These are phyloP conservation scores for Pterocles orientalis DNA, from an alignment of 2,113 vertebrate genomes.

Conservation along the genomic window DNA sequence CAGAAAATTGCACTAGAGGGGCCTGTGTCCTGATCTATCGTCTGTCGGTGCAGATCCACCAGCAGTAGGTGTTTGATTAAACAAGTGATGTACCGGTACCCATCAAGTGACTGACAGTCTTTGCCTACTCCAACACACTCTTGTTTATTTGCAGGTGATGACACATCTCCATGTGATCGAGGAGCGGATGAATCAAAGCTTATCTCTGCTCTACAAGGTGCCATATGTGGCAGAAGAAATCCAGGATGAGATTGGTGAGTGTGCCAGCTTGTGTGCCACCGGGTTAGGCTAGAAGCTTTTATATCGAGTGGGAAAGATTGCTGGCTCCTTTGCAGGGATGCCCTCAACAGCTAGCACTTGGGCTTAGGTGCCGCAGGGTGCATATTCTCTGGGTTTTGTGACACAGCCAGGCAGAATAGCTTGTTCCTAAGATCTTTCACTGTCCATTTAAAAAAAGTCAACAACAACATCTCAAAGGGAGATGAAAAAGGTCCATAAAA, in stretches of 20 bases:
- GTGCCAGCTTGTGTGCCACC: not conserved
- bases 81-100: not conserved
- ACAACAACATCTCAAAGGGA: not conserved
- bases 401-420: not conserved
- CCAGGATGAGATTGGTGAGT: slow-evolving; percentile 95
- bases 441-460: not conserved
- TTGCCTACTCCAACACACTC: not conserved
- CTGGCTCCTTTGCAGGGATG: not conserved
- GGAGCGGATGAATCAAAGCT: slow-evolving; percentile 97
- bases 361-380: not conserved
- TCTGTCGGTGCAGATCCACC: not conserved
- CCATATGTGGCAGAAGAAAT: slow-evolving; percentile 95
- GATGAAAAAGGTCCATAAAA: not conserved
- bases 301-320: not conserved
- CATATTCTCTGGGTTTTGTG: not conserved
- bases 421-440: not conserved
- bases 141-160: slow-evolving; percentile 85
- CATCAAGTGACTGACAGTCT: not conserved
- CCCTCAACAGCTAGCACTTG: too few species aligned
- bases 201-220: slow-evolving; percentile 96
- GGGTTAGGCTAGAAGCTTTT: not conserved
- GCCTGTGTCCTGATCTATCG: not conserved
- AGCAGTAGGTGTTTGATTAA: not conserved
- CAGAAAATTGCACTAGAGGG: not conserved
- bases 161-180: slow-evolving; percentile 98